These are phyloP conservation scores for Ellobium chinense DNA, from an alignment of 2,888 invertebrate species.

Conservation along the genomic window DNA sequence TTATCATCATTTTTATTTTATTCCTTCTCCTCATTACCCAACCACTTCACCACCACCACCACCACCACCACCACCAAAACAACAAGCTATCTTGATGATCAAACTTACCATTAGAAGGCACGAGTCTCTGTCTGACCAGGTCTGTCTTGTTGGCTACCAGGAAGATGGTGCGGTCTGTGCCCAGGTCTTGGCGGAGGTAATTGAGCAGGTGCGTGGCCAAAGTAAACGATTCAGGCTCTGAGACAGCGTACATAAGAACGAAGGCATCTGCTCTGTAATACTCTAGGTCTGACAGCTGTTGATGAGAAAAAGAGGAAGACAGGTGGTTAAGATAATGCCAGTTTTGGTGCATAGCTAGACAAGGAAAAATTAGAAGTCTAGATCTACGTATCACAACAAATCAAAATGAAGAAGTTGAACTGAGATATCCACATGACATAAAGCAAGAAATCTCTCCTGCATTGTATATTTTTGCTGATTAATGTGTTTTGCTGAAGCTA, in stretches of 20 bases:
- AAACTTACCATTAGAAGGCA: constrained; percentile 88
- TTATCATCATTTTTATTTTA: too few relatives aligned
- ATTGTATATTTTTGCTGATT: too few relatives aligned
- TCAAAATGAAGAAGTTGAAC: too few relatives aligned
- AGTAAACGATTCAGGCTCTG: constrained; percentile 89
- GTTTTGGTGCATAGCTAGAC: too few relatives aligned
- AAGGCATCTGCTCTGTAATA: constrained; percentile 88
- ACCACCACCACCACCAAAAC: neutral
- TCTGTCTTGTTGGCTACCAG: constrained; percentile 97
- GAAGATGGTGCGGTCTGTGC: constrained; percentile 91
- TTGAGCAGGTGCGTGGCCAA: constrained; percentile 90
- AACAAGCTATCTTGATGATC: neutral
- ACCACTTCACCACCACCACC: neutral
- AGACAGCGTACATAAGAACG: constrained; percentile 94
- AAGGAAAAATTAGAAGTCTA: too few relatives aligned
- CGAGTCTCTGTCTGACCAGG: constrained; percentile 90
- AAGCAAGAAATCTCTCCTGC: too few relatives aligned
- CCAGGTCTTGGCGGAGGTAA: constrained; percentile 89
- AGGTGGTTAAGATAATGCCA: too few relatives aligned
- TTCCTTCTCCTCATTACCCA: too few relatives aligned
- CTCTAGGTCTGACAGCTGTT: constrained; percentile 49
- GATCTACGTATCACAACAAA: too few relatives aligned
- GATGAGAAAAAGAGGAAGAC: neutral
- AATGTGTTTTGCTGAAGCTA: too few relatives aligned
- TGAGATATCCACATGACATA: too few relatives aligned